Evolutionary conservation across 2,113 vertebrate species (phyloP).

Genomic region (Corynorhinus townsendii): DNA sequence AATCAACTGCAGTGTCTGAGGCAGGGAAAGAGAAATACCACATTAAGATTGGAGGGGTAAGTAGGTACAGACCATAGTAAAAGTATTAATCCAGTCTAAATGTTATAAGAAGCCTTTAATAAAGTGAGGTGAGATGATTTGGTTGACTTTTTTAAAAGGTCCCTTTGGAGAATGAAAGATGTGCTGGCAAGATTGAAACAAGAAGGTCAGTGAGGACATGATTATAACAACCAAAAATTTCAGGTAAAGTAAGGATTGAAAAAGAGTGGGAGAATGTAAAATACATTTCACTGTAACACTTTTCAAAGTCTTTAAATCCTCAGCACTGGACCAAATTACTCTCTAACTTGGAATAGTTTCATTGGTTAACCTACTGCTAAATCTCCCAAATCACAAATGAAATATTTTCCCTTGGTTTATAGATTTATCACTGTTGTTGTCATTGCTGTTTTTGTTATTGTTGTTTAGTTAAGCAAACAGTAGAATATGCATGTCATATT

Average conservation of each 20-base stretch:
- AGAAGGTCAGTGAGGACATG: background rate
- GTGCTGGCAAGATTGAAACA: background rate
- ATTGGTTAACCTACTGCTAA: background rate
- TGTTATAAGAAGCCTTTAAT: background rate
- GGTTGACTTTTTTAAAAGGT: background rate
- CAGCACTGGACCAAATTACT: background rate
- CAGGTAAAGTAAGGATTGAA: background rate
- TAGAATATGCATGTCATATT: background rate
- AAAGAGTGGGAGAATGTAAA: background rate
- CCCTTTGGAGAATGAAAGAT: background rate
- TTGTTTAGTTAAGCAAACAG: background rate
- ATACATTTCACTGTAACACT: background rate
- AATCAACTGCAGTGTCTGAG: background rate
- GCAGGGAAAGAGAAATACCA: background rate
- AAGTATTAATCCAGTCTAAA: background rate
- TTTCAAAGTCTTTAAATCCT: background rate
- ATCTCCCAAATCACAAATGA: background rate
- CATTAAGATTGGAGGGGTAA: background rate
- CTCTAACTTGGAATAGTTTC: background rate
- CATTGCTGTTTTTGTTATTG: background rate
- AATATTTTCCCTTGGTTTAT: background rate
- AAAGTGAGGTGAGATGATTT: background rate
- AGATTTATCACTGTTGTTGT: background rate
- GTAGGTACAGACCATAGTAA: background rate
- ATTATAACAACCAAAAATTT: background rate